Evolutionary conservation across 2,888 invertebrate genomes (phyloP), one percentile per base, ranked within the genome.

Genomic region (Lacanobia wlatinum): DNA sequence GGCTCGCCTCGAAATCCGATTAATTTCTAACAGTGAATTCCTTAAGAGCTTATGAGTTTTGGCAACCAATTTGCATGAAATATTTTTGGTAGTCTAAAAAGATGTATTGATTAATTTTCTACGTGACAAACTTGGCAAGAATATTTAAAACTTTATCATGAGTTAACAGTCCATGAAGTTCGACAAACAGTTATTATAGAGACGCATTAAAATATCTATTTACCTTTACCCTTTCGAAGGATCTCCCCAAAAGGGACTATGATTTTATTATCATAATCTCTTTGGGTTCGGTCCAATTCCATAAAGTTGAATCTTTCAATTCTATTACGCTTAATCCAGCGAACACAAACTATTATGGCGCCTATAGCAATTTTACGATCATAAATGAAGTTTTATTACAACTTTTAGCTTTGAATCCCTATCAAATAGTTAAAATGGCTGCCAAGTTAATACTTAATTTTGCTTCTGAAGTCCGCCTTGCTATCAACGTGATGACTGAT

Each of bases 231-330:
- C 40, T 60, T 53, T 23, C 14, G 5, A 40, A 48, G 23, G 7
- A 52, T 53, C 43, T 43, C n/a, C 55, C 34, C 52, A 61, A 78
- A 79, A 83, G 67, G 79, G 83, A 40, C 55, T 5, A 10, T 46
- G 10, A 79, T 78, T 78, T 78, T 71, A 83, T 72, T 78, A 60
- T 58, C 48, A 77, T 78, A 78, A 79, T 79, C 83, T 58, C 48
- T 78, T 79, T 68, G 67, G 73, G 83, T 72, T 18, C 55, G 18
- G 14, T 52, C 53, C 52, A 56, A 71, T 61, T 78, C 16, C 34
- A 7, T 23, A 48, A 63, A 76, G 56, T 63, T 34, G 8, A 28
- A 62, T 77, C 28, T 55, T 56, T 64, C 40, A 66, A 64, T 55
- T 78, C 21, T 53, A 64, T 72, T 58, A 28, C 4, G 28, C 21